Conservation (phyloP, 2,113 vertebrate genomes). For the Neodon shergylaensis region DNA sequence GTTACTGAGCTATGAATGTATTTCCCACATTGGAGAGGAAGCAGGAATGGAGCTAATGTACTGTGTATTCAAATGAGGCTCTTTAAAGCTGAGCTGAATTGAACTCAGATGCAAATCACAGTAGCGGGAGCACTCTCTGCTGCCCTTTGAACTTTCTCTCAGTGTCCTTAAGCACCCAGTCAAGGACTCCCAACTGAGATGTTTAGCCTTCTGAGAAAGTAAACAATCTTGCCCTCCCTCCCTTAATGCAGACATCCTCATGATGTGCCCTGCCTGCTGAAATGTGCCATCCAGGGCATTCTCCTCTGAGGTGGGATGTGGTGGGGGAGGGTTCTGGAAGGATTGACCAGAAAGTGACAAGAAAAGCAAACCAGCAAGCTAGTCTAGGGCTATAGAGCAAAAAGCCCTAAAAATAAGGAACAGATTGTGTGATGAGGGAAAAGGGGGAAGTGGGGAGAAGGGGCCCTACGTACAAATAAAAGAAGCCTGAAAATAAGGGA, state of each 20-base stretch:
- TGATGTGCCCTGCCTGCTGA: conserved; percentile 60
- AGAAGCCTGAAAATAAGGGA: background rate
- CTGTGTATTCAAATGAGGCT: conserved; percentile 85
- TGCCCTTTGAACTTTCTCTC: conserved; percentile 81
- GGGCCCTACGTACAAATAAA: background rate
- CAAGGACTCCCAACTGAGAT: conserved; percentile 82
- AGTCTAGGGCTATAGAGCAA: background rate
- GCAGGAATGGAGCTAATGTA: conserved; percentile 77
- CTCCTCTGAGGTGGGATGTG: background rate
- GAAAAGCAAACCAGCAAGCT: background rate
- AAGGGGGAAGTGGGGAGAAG: background rate
- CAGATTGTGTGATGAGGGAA: background rate
- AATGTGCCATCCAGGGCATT: background rate
- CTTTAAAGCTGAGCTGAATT: conserved; percentile 81
- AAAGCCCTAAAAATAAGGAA: background rate
- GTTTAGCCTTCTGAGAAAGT: conserved; percentile 74
- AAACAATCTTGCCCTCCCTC: conserved; percentile 70
- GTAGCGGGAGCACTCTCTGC: conserved; percentile 76
- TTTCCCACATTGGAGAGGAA: conserved; percentile 78
- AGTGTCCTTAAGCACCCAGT: conserved; percentile 79
- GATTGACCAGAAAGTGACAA: conserved; percentile 17
- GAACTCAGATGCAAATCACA: conserved; percentile 83
- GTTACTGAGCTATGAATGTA: conserved; percentile 80
- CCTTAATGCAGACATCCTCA: background rate
- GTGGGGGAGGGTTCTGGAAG: background rate